phyloP scores from a whole-genome alignment of 1,140 invertebrate genomes.

The Stegodyphus dumicola region DNA sequence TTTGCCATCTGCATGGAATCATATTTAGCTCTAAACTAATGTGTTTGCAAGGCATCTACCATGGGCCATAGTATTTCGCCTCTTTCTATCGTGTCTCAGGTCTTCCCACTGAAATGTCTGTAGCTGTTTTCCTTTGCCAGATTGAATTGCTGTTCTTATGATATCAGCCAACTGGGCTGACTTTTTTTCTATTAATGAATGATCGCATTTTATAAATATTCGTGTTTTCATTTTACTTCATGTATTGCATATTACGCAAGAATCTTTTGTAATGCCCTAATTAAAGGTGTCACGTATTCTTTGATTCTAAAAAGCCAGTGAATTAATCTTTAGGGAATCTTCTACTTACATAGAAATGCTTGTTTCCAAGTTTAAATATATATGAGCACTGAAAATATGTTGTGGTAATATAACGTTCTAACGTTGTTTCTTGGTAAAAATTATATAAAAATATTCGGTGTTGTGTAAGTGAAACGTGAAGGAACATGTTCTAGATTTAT shows the following conservation, averaged over 20 bases:
- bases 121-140: conserved; percentile 45
- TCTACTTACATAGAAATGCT: conserved; percentile 15
- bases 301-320: background rate
- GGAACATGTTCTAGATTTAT: conserved; percentile 57
- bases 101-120: conserved; percentile 50
- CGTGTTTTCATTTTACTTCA: conserved; percentile 27
- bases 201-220: conserved; percentile 19
- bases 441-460: conserved; percentile 15
- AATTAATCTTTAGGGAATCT: conserved; percentile 31
- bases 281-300: conserved; percentile 20
- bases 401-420: conserved; percentile 50
- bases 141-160: conserved; percentile 6
- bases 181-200: conserved; percentile 11
- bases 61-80: conserved; percentile 28
- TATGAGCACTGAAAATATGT: conserved; percentile 40
- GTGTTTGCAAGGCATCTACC: no score
- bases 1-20: no score
- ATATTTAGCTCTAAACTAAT: no score
- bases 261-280: conserved; percentile 24
- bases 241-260: conserved; percentile 32
- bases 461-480: conserved; percentile 43
- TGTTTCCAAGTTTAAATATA: conserved; percentile 22
- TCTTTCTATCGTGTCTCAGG: conserved; percentile 36
- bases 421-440: conserved; percentile 24
- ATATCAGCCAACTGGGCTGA: conserved; percentile 17